Percentiles rank a stretch among this genome's conserved stretches.
Conservation (phyloP, 2,888 invertebrate species). For the Thymelicus sylvestris region DNA sequence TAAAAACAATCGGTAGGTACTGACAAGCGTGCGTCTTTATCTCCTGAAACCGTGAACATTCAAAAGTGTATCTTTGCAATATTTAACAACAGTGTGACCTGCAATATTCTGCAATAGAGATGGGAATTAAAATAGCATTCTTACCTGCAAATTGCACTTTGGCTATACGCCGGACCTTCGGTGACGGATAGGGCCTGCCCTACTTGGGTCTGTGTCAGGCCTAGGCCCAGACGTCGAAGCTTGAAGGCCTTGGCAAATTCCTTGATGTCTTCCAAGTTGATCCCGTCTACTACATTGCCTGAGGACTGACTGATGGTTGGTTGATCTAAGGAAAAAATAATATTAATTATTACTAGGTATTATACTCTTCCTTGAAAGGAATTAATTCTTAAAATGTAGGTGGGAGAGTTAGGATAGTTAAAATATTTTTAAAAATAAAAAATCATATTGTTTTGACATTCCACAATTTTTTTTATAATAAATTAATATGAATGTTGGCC, state of each 20-base stretch:
- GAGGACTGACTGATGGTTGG: slow-evolving; percentile 97
- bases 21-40: slow-evolving; percentile 76
- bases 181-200: slow-evolving; percentile 98
- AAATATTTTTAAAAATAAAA: too few relatives aligned
- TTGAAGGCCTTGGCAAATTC: slow-evolving; percentile 99
- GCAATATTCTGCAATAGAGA: not conserved
- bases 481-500: too few relatives aligned
- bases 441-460: too few relatives aligned
- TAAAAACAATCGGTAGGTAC: slow-evolving; percentile 27
- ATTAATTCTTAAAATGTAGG: too few relatives aligned
- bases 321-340: slow-evolving; percentile 86
- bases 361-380: too few relatives aligned
- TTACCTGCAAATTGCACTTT: slow-evolving; percentile 99
- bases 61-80: slow-evolving; percentile 8
- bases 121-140: not conserved
- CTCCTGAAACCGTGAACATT: slow-evolving; percentile 45
- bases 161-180: slow-evolving; percentile 99
- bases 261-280: slow-evolving; percentile 98
- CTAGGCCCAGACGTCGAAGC: slow-evolving; percentile 95
- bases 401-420: too few relatives aligned
- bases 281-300: slow-evolving; percentile 97
- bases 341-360: too few relatives aligned
- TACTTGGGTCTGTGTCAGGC: slow-evolving; percentile 98
- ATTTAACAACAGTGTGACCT: not conserved
- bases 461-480: too few relatives aligned